phyloP scores from a whole-genome alignment of 2,888 invertebrate species.

The Dendrolimus pini region DNA sequence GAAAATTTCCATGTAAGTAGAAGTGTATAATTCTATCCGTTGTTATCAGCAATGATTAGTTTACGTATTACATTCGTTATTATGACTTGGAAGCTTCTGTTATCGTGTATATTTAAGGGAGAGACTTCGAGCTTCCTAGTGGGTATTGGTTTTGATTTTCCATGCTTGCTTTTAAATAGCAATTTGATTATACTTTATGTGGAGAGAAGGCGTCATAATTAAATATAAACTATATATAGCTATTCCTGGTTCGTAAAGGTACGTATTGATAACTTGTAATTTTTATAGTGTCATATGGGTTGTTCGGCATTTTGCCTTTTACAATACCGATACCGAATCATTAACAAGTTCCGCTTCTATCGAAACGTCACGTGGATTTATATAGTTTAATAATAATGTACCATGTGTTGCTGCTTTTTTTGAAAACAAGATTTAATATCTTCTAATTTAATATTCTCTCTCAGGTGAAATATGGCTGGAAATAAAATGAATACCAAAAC shows the following conservation, averaged over 20 bases:
- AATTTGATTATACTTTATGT: too few relatives aligned
- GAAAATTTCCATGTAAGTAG: conserved; percentile 48
- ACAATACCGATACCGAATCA: too few relatives aligned
- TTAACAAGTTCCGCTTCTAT: too few relatives aligned
- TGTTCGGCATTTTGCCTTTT: too few relatives aligned
- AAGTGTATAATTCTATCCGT: conserved; percentile 30
- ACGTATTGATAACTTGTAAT: too few relatives aligned
- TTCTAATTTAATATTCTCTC: neutral
- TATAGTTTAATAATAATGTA: too few relatives aligned
- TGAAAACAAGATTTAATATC: too few relatives aligned
- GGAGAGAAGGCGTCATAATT: too few relatives aligned
- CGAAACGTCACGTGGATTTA: too few relatives aligned
- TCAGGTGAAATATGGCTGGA: conserved; percentile 52
- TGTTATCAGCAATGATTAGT: conserved; percentile 41
- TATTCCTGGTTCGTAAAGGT: too few relatives aligned
- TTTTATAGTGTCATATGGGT: too few relatives aligned
- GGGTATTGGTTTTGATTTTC: conserved; percentile 41
- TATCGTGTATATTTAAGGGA: conserved; percentile 65
- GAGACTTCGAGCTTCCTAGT: conserved; percentile 57
- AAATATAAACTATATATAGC: neutral
- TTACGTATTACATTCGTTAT: conserved; percentile 28
- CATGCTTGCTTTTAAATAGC: conserved; percentile 36
- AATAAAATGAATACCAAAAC: conserved; percentile 59
- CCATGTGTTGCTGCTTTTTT: too few relatives aligned
- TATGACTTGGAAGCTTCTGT: conserved; percentile 20